Base-by-base conservation (phyloP, 2,113 vertebrate genomes). In the Azemiops feae region DNA sequence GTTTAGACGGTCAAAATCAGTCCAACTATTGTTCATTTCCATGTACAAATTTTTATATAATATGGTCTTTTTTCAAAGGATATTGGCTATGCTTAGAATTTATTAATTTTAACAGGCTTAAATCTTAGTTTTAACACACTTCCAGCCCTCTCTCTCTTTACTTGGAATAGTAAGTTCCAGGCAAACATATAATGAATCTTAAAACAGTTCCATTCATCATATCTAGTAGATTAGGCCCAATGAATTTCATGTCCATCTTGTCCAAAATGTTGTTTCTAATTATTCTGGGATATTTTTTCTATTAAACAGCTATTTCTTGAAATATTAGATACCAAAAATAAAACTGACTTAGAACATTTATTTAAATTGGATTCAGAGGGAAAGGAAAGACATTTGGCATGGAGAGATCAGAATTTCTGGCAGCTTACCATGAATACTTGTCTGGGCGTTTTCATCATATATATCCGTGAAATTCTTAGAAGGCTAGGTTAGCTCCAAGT, bases 331-430 rank as follows among this genome's bases (percentile, higher is more conserved):
- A 52, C 89, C 86, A 91, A 89, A 69, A 93, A 93, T 88, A 91
- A 91, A 91, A 91, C 53, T 50, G 50, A 85, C 64, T 60, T 85
- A 89, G 64, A 89, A 91, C 64, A 93, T 93, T 91, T 93, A 91
- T 93, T 93, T 93, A 91, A 85, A 85, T 85, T 91, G 90, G 93
- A 93, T 93, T 88, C 58, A 91, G 92, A 53, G 92, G 81, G 81
- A 53, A 27, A 64, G 89, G 55, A 54, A 91, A 88, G 58, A 85
- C 23, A 50, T 58, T 88, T 93, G 90, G 93, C 90, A 88, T 54
- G 20, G 22, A 89, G n/a, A 16, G 53, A 57, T 23, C 87, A 88
- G 52, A 50, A 85, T 89, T 85, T 58, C 86, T 91, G 93, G 90
- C 86, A 18, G 25, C 25, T 47, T 85, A 53, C 64, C 53, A 85